Conservation (phyloP, 2,113 vertebrate species). For the Callopanchax toddi region DNA sequence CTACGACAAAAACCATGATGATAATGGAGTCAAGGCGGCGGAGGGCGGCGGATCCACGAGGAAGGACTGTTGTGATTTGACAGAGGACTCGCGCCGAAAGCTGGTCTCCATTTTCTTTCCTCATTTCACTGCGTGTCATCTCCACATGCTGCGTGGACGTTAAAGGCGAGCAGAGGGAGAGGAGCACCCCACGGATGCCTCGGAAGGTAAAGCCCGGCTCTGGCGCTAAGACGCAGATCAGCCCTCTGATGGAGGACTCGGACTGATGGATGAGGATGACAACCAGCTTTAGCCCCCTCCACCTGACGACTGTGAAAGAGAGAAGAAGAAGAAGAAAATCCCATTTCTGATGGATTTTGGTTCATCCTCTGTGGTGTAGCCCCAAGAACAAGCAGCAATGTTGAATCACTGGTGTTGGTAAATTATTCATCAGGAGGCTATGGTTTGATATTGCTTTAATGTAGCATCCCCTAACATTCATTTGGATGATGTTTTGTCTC, state of each 20-base stretch:
- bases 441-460: conserved; percentile 62
- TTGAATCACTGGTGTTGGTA: conserved; percentile 68
- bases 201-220: conserved; percentile 59
- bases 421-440: conserved; percentile 66
- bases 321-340: too few species aligned
- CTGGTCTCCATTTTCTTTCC: conserved; percentile 2
- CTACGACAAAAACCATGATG: conserved; percentile 65
- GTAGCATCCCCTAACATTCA: conserved; percentile 48
- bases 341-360: conserved; percentile 44
- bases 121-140: conserved; percentile 5
- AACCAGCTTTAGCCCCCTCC: conserved; percentile 47
- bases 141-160: conserved; percentile 41
- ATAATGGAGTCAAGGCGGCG: conserved; percentile 75
- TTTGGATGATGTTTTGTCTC: conserved; percentile 31
- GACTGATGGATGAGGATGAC: conserved; percentile 57
- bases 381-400: conserved; percentile 67
- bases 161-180: conserved; percentile 33
- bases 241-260: conserved; percentile 39
- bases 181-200: conserved; percentile 63
- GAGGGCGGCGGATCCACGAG: conserved; percentile 65
- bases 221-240: conserved; percentile 35
- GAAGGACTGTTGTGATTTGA: conserved; percentile 70
- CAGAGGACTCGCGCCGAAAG: conserved; percentile 34
- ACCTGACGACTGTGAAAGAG: conserved; percentile 55
- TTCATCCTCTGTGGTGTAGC: conserved; percentile 61